Base-by-base conservation (phyloP, 2,797 vertebrate genomes). In the Glossophaga mutica region DNA sequence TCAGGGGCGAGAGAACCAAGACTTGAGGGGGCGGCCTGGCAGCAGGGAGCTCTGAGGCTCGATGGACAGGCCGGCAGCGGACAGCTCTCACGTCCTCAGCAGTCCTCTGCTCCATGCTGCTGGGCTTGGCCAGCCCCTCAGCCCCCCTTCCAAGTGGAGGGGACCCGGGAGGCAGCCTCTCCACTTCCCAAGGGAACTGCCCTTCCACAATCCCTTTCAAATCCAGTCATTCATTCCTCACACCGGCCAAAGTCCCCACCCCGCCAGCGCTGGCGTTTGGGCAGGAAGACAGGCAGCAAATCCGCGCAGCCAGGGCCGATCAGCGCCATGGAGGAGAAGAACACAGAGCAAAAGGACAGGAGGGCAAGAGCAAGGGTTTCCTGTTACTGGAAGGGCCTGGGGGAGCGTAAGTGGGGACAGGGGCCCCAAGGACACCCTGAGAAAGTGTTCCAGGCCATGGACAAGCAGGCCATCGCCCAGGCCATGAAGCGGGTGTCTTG, bases 301-400 rank as follows among this genome's bases (percentile, higher is more conserved):
- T 24, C 29, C 14, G 18, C 8, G 3, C 1, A 76, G 37, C 26
- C 9, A 0, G 24, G 12, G 39, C 90, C 1, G 19, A 6, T 7
- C 6, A 1, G 1, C 2, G 24, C 74, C 59, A 22, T 67, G 29
- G 3, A 39, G 15, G 52, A 19, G 11, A 9, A 39, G 0, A 3
- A 10, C 16, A 34, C 39, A 4, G 15, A 37, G 7, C 3, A 76
- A 0, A 3, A 29, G 15, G 18, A 2, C 6, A 14, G 37, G n/a
- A 9, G 42, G 39, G 26, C 0, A 4, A 3, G 18, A 15, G 62
- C 32, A 1, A n/a, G 34, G 19, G 18, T 2, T 9, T 48, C 52
- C 44, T 1, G 10, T 5, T 8, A 0, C 39, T 1, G 0, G 22
- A 6, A 9, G 50, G 6, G 29, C 44, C 65, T 16, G 6, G 74